Conservation (phyloP, 1,140 invertebrate species). For the Cyclina sinensis region DNA sequence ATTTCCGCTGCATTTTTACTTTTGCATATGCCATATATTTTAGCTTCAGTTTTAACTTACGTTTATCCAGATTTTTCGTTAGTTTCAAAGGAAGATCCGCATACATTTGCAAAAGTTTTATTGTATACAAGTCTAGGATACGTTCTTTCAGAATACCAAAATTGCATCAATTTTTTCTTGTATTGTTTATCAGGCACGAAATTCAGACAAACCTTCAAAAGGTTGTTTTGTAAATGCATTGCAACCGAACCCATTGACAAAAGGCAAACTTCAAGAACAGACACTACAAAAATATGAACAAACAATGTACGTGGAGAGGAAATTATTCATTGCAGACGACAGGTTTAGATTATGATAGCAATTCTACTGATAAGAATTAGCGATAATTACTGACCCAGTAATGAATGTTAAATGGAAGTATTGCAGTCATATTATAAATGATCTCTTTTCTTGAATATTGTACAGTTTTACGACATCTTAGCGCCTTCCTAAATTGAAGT, state of each 20-base stretch:
- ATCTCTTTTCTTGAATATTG: too few relatives aligned
- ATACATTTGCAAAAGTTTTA: not conserved
- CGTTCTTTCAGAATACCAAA: not conserved
- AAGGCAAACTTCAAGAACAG: not conserved
- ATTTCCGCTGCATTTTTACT: not conserved
- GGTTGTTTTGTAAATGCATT: not conserved
- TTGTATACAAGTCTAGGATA: not conserved
- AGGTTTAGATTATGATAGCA: too few relatives aligned
- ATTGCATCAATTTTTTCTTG: constrained; percentile 24
- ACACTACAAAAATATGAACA: not conserved
- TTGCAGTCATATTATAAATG: too few relatives aligned
- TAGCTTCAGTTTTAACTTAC: not conserved
- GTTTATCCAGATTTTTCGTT: not conserved
- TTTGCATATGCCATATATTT: not conserved
- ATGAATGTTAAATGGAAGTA: too few relatives aligned
- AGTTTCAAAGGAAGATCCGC: not conserved
- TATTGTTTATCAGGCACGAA: constrained; percentile 7
- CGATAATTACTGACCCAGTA: too few relatives aligned
- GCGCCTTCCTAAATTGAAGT: too few relatives aligned
- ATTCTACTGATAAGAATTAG: too few relatives aligned
- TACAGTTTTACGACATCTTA: too few relatives aligned
- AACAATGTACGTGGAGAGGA: too few relatives aligned
- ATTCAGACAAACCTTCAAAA: not conserved
- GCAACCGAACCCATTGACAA: too few relatives aligned
- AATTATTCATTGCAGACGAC: too few relatives aligned